phyloP scores from a whole-genome alignment of 2,888 invertebrate genomes.

The Meiosimyza decipiens region DNA sequence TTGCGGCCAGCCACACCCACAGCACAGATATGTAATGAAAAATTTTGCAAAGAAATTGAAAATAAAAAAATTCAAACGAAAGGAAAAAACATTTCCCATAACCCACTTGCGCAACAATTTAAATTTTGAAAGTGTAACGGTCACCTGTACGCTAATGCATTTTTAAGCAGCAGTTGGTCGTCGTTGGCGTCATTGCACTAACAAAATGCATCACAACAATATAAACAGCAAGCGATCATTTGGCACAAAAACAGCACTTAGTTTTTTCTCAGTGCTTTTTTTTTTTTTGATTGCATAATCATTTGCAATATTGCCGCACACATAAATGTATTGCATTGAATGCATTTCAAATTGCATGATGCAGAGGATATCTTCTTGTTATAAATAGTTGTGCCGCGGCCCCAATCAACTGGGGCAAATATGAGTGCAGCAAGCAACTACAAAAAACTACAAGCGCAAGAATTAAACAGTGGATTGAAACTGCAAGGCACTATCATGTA shows the following conservation, averaged over 20 bases:
- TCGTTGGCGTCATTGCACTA: not conserved
- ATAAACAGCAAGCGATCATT: not conserved
- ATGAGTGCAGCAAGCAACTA: not conserved
- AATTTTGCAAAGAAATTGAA: not conserved
- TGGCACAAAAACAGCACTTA: not conserved
- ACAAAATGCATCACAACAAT: too few species aligned
- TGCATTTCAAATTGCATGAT: not conserved
- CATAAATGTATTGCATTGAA: not conserved
- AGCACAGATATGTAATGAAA: not conserved
- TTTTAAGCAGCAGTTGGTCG: not conserved
- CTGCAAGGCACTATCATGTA: too few species aligned
- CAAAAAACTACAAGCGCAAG: too few species aligned
- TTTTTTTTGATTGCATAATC: slow-evolving; percentile 1
- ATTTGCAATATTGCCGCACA: not conserved
- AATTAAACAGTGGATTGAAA: not conserved
- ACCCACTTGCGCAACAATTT: slow-evolving; percentile 9
- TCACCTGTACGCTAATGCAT: slow-evolving; percentile 3
- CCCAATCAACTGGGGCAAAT: slow-evolving; percentile 18
- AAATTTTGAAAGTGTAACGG: slow-evolving; percentile 23
- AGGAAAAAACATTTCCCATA: not conserved
- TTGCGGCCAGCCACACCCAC: not conserved
- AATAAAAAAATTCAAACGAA: not conserved
- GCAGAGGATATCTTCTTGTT: slow-evolving; percentile 22
- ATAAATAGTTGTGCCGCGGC: not conserved
- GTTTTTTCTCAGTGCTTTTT: not conserved